phyloP scores from a whole-genome alignment of 2,888 invertebrate species.

The Philonicus albiceps region DNA sequence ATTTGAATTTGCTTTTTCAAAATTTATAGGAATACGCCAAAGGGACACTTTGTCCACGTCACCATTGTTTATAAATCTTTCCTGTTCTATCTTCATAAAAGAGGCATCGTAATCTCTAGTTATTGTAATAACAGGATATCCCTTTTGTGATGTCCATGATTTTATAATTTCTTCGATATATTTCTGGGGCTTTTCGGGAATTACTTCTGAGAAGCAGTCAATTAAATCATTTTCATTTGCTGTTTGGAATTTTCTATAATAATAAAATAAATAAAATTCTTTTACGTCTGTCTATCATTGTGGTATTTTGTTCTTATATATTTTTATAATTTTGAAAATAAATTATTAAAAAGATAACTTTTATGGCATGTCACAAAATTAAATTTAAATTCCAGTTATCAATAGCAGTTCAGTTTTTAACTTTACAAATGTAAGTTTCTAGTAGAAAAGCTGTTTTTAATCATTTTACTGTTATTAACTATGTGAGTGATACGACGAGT shows the following conservation, averaged over 20 bases:
- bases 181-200: conserved; percentile 49
- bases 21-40: conserved; percentile 61
- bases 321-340: no score
- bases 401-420: no score
- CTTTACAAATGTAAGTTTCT: no score
- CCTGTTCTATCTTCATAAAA: conserved; percentile 67
- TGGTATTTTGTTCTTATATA: no score
- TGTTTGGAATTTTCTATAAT: conserved; percentile 55
- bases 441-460: no score
- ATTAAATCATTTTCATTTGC: conserved; percentile 58
- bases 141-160: conserved; percentile 70
- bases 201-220: conserved; percentile 54
- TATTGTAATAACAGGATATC: conserved; percentile 69
- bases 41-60: conserved; percentile 47
- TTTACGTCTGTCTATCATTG: no score
- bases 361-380: no score
- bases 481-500: no score
- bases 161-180: conserved; percentile 70
- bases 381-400: no score
- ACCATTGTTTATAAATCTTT: conserved; percentile 21
- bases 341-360: no score
- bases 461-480: no score
- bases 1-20: conserved; percentile 52
- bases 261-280: not conserved
- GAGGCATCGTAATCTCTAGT: conserved; percentile 63